Conservation (phyloP, 2,888 invertebrate genomes). For the Labia minor region DNA sequence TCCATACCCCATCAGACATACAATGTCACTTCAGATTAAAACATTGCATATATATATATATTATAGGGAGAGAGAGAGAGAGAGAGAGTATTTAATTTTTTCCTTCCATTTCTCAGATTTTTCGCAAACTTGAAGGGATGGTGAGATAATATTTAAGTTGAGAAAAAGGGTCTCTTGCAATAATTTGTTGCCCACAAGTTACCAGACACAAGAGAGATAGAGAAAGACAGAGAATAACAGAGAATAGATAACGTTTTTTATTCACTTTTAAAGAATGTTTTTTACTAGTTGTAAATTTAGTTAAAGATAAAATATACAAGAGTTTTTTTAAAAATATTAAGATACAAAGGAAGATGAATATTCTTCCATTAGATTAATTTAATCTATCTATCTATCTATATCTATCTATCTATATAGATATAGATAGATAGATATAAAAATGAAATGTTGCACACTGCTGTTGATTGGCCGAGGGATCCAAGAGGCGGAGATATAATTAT, state of each 20-base stretch:
- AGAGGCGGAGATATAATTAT: too few relatives aligned
- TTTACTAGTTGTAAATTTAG: not conserved
- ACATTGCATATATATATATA: not conserved
- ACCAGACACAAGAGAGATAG: too few relatives aligned
- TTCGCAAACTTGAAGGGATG: not conserved
- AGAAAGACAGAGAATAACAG: too few relatives aligned
- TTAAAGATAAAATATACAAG: not conserved
- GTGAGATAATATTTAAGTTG: not conserved
- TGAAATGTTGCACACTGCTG: too few relatives aligned
- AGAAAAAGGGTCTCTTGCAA: not conserved
- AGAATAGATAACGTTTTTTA: conserved; percentile 7
- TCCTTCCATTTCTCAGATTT: not conserved
- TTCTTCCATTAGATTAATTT: too few relatives aligned
- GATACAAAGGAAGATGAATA: too few relatives aligned
- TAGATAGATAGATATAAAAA: too few relatives aligned
- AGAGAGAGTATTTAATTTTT: not conserved
- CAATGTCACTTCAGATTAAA: not conserved
- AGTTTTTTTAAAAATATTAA: not conserved
- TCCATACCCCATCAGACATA: not conserved
- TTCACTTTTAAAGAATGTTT: conserved; percentile 4
- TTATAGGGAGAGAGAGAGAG: too few relatives aligned
- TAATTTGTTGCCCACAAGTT: conserved; percentile 13
- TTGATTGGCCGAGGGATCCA: too few relatives aligned
- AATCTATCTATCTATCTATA: too few relatives aligned
- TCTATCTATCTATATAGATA: too few relatives aligned